phyloP scores from a whole-genome alignment of 2,113 vertebrate species.

The Hemichromis elongatus region DNA sequence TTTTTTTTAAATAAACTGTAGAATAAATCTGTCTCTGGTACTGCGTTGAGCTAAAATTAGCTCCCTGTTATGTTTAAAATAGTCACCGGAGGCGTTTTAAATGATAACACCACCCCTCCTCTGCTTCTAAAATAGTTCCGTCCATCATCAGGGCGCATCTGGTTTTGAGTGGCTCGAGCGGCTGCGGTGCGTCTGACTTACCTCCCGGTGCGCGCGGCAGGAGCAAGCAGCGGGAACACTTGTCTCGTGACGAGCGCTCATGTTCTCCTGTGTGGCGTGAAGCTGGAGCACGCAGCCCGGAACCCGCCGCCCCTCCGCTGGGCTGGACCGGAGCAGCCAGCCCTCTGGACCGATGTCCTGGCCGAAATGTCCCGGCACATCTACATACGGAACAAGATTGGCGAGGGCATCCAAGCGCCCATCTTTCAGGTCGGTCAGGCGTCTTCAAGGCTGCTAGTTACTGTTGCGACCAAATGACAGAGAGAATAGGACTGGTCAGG shows the following conservation, averaged over 20 bases:
- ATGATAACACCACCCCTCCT: background rate
- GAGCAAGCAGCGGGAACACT: background rate
- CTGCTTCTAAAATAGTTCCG: background rate
- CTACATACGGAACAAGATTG: slow-evolving; percentile 79
- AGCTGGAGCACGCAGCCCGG: slow-evolving; percentile 71
- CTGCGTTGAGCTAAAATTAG: background rate
- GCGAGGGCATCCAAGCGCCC: slow-evolving; percentile 80
- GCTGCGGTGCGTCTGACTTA: background rate
- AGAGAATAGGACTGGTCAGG: background rate
- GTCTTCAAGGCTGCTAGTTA: background rate
- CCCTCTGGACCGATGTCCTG: slow-evolving; percentile 77
- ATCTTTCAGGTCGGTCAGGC: slow-evolving; percentile 76
- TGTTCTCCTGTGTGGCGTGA: slow-evolving; percentile 44
- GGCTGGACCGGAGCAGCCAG: slow-evolving; percentile 72
- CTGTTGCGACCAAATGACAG: background rate
- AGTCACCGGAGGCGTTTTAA: background rate
- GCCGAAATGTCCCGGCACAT: slow-evolving; percentile 84
- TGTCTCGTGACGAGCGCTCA: slow-evolving; percentile 7
- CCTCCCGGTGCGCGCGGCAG: background rate
- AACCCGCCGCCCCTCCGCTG: slow-evolving; percentile 69
- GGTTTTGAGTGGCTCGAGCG: slow-evolving; percentile 14
- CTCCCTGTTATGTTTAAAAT: background rate
- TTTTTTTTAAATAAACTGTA: background rate
- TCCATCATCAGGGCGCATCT: slow-evolving; percentile 30
- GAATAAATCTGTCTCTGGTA: background rate